phyloP scores from a whole-genome alignment of 1,140 invertebrate genomes.

The Papilio polyxenes region DNA sequence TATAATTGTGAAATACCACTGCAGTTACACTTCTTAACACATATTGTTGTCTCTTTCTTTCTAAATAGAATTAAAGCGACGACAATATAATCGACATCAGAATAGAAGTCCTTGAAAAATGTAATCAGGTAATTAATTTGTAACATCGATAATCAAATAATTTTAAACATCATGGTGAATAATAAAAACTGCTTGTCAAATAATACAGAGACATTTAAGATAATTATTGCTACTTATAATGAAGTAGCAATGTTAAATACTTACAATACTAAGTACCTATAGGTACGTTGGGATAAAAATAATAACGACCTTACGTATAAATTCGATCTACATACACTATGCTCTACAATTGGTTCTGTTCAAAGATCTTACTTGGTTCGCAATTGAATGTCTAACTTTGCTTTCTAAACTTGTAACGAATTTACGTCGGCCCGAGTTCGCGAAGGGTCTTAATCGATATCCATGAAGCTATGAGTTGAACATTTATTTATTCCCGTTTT shows the following conservation, averaged over 20 bases:
- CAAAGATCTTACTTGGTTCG: constrained; percentile 7
- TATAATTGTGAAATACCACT: background rate
- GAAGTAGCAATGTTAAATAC: background rate
- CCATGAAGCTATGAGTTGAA: constrained; percentile 40
- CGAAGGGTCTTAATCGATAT: constrained; percentile 65
- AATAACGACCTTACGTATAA: background rate
- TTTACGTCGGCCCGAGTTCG: constrained; percentile 67
- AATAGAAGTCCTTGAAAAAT: background rate
- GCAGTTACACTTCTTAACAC: background rate
- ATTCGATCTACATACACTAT: background rate
- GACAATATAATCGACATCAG: background rate
- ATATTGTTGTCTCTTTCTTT: background rate
- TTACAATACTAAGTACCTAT: too few species aligned
- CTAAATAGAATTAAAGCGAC: too few species aligned
- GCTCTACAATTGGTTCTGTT: background rate
- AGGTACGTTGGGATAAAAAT: background rate
- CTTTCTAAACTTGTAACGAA: constrained; percentile 75
- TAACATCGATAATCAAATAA: background rate
- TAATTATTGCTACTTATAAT: background rate
- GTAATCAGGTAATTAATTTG: background rate
- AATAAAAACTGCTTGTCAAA: background rate
- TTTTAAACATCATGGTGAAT: background rate
- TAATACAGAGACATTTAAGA: background rate
- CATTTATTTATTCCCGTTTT: constrained; percentile 10
- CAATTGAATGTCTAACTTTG: constrained; percentile 63